phyloP scores from a whole-genome alignment of 2,113 vertebrate genomes.

The Sialia sialis region DNA sequence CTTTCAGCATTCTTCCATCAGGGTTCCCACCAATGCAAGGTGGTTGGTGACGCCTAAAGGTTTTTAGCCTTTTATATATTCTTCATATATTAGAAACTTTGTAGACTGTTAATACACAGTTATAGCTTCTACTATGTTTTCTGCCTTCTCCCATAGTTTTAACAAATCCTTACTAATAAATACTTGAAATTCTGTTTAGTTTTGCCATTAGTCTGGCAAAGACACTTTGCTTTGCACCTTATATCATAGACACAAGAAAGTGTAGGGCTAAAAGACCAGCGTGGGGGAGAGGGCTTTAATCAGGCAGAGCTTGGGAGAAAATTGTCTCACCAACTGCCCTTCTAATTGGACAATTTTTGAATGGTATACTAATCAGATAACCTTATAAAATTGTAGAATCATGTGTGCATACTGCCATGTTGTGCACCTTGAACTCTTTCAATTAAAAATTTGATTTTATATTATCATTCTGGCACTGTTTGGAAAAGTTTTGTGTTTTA shows the following conservation, averaged over 20 bases:
- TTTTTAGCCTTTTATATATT: background rate
- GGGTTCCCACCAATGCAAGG: background rate
- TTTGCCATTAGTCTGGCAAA: background rate
- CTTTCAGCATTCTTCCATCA: background rate
- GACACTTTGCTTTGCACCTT: background rate
- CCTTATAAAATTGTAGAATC: background rate
- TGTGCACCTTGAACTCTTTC: background rate
- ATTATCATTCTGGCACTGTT: background rate
- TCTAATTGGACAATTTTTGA: background rate
- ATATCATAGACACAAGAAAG: background rate
- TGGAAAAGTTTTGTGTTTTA: background rate
- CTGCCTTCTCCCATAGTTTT: background rate
- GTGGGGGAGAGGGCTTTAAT: rapidly evolving
- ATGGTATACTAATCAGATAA: background rate
- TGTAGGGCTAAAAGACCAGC: background rate
- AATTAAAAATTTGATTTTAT: background rate
- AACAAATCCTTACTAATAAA: background rate
- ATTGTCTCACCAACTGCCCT: background rate
- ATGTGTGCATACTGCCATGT: background rate
- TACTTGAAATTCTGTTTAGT: background rate
- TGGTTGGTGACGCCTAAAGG: too few relatives aligned
- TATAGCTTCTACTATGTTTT: background rate
- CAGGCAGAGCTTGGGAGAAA: background rate
- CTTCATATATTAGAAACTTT: background rate
- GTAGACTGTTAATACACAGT: background rate